Conservation (phyloP, 2,797 vertebrate species). For the Anas flavirostris region DNA sequence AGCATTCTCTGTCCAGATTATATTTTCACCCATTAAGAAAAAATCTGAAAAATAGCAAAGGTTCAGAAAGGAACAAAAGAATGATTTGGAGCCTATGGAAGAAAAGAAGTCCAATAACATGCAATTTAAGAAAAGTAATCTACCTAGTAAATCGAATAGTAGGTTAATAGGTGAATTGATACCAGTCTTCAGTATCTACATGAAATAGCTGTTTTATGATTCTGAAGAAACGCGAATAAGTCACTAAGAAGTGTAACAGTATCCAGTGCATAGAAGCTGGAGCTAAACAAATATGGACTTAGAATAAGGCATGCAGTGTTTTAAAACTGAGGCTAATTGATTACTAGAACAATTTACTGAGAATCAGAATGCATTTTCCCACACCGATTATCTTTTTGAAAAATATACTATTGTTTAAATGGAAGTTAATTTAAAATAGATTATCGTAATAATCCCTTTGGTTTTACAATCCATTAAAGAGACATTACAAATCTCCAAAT, state of each 20-base stretch:
- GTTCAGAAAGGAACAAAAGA: not conserved
- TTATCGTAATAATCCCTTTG: constrained; percentile 49
- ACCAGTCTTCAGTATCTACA: not conserved
- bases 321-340: constrained; percentile 14
- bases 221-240: not conserved
- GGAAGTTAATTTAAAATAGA: constrained; percentile 62
- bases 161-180: not conserved
- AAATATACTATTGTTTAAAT: constrained; percentile 39
- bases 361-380: constrained; percentile 4
- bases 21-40: constrained; percentile 28
- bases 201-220: not conserved
- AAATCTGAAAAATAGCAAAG: not conserved
- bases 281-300: not conserved
- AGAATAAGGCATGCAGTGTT: not conserved
- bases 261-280: not conserved
- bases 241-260: not conserved
- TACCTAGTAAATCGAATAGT: not conserved
- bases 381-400: constrained; percentile 36
- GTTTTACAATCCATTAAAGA: constrained; percentile 51
- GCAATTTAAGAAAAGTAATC: not conserved
- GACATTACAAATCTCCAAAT: constrained; percentile 52
- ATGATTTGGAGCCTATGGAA: not conserved
- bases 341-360: constrained; percentile 6
- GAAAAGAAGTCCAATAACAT: not conserved
- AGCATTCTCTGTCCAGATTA: not conserved